Evolutionary conservation across 2,888 invertebrate species (phyloP).

Genomic region (Nesidiocoris tenuis): DNA sequence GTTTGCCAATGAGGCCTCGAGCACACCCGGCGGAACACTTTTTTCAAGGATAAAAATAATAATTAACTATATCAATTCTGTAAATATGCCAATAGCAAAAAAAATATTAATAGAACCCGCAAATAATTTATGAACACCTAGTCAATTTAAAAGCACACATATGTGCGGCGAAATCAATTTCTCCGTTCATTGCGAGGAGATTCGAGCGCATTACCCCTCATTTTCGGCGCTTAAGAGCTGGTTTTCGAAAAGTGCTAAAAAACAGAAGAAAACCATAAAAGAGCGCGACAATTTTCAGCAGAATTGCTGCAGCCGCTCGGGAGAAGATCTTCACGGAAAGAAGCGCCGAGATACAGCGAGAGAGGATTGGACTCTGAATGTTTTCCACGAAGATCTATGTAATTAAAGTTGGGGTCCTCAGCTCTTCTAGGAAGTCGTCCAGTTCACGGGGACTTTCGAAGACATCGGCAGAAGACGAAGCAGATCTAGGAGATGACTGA

Average conservation of each 20-base stretch:
- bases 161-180: no score
- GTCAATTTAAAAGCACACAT: no score
- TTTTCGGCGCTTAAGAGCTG: neutral
- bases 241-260: neutral
- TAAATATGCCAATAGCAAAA: no score
- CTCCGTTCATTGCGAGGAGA: no score
- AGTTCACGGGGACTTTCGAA: neutral
- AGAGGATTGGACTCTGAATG: neutral
- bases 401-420: neutral
- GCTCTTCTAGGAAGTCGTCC: neutral
- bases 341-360: neutral
- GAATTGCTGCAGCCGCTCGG: neutral
- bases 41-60: no score
- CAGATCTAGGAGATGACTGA: no score
- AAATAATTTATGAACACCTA: no score
- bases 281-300: neutral
- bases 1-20: no score
- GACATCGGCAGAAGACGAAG: neutral
- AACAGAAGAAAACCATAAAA: neutral
- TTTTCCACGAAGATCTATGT: neutral
- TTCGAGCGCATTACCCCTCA: neutral
- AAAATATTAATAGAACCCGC: no score
- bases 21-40: no score
- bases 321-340: neutral
- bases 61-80: no score